Percentiles rank a stretch among this genome's conserved stretches.
Evolutionary conservation across 2,113 vertebrate genomes (phyloP).

Genomic region (Dascyllus trimaculatus): DNA sequence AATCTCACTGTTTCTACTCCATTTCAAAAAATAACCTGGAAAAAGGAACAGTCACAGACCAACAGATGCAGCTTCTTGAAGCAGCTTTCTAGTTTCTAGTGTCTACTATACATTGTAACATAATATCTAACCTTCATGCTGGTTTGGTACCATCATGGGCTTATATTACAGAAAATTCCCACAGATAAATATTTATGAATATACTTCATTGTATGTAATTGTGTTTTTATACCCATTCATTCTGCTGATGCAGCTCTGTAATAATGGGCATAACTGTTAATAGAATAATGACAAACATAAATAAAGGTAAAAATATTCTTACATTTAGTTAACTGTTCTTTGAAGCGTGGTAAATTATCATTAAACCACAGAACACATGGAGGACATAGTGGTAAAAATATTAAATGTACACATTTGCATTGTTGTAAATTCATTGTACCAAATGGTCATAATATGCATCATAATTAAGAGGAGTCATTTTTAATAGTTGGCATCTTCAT

Average conservation of each 20-base stretch:
- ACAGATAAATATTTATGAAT: not conserved
- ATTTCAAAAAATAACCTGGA: slow-evolving; percentile 14
- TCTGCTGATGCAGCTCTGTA: no score
- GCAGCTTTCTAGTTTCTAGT: not conserved
- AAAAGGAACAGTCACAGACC: not conserved
- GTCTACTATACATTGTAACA: not conserved
- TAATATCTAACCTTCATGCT: not conserved
- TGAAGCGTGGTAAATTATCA: not conserved
- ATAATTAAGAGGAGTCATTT: not conserved
- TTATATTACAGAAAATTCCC: not conserved
- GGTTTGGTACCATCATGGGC: not conserved
- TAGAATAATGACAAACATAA: not conserved
- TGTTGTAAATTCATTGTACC: not conserved
- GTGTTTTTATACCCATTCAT: not conserved
- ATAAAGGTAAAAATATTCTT: not conserved
- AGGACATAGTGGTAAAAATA: not conserved
- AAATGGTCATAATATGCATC: not conserved
- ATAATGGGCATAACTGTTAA: no score
- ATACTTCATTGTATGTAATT: not conserved
- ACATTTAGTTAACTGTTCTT: not conserved
- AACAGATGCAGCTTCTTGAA: not conserved
- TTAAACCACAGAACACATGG: not conserved
- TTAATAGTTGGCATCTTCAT: not conserved
- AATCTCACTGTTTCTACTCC: slow-evolving; percentile 48
- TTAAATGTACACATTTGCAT: not conserved